phyloP scores from a whole-genome alignment of 2,888 invertebrate species.

The Dolichomitus sp. region DNA sequence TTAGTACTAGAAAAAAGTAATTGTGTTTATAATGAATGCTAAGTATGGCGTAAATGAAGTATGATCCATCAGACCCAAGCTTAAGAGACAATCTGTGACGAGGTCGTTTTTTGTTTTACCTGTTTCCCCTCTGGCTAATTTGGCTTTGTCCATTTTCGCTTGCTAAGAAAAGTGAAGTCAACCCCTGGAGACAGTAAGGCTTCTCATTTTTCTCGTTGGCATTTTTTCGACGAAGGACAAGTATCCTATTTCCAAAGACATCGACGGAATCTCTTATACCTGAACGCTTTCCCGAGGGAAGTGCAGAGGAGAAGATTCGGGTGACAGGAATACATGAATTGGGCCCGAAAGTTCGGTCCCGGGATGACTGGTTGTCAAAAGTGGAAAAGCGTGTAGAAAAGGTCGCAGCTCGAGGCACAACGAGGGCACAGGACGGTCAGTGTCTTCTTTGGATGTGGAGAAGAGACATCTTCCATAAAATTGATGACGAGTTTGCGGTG shows the following conservation, averaged over 20 bases:
- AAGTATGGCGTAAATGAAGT: not conserved
- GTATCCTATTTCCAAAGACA: not conserved
- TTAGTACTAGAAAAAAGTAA: not conserved
- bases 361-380: not conserved
- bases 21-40: not conserved
- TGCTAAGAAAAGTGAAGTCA: not conserved
- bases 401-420: not conserved
- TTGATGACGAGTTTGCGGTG: conserved; percentile 53
- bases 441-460: conserved; percentile 18
- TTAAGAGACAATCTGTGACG: not conserved
- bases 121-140: not conserved
- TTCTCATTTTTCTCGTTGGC: conserved; percentile 9
- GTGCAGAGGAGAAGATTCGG: conserved; percentile 12
- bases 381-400: conserved; percentile 12
- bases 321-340: conserved; percentile 10
- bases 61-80: not conserved
- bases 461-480: conserved; percentile 45
- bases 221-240: not conserved
- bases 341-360: conserved; percentile 17
- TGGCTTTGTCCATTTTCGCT: not conserved
- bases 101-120: not conserved
- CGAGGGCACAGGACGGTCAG: conserved; percentile 21
- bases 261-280: not conserved
- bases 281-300: conserved; percentile 1
- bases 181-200: not conserved